Percentiles rank a stretch among this genome's conserved stretches.
Conservation (phyloP, 2,113 vertebrate species). For the Zapus hudsonius region DNA sequence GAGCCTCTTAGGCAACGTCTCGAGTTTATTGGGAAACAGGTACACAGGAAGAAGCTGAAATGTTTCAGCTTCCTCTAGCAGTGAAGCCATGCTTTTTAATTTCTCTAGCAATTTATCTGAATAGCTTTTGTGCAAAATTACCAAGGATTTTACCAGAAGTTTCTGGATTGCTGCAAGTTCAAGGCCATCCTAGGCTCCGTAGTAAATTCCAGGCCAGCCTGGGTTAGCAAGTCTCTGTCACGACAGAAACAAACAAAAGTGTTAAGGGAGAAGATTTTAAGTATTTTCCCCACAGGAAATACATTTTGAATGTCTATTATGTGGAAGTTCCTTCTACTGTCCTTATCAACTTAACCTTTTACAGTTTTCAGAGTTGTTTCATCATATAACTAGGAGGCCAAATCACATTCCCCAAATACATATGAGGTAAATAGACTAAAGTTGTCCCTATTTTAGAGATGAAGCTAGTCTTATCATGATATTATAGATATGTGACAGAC, state of each 20-base stretch:
- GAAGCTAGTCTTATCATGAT: background rate
- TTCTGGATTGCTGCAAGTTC: background rate
- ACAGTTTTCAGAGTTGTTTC: background rate
- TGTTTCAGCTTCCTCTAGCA: background rate
- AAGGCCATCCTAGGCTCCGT: background rate
- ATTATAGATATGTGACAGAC: background rate
- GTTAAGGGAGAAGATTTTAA: no score
- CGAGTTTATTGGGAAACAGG: background rate
- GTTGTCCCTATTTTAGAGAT: background rate
- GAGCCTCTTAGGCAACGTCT: background rate
- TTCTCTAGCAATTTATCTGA: background rate
- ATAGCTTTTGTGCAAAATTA: background rate
- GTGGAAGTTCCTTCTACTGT: background rate
- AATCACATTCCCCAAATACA: background rate
- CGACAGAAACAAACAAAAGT: background rate
- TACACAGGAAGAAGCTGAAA: background rate
- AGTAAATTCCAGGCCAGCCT: background rate
- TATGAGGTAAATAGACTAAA: background rate
- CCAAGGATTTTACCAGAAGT: background rate
- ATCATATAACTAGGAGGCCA: background rate
- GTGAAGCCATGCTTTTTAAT: background rate
- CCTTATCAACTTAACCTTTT: constrained; percentile 35
- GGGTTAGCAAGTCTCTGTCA: background rate
- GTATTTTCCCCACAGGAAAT: background rate
- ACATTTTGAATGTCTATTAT: background rate